Base-by-base conservation (phyloP, 2,113 vertebrate species). In the Clupea harengus region DNA sequence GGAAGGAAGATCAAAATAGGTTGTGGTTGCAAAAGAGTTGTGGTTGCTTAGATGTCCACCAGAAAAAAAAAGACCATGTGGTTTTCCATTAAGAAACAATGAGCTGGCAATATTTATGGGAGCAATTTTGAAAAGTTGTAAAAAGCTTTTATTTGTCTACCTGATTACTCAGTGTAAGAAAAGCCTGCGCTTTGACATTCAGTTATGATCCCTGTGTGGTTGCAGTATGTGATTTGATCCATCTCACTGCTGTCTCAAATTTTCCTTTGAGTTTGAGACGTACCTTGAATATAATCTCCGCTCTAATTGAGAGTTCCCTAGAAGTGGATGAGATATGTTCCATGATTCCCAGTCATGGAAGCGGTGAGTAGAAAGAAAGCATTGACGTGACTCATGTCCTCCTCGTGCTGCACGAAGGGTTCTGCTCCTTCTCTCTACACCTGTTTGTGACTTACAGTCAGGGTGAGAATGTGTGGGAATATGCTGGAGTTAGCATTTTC, bases 1-100 rank as follows among this genome's bases (percentile, higher is more conserved):
- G 72, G 67, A 28, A 22, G 78, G 86, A 82, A 83, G 89, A 89
- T 83, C 25, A 83, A 81, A 83, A 60, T 49, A 83, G 45, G 28
- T 39, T 39, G 39, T 39, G 39, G 39, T 39, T 39, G 39, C 39
- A 39, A n/a, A 18, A 84, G 46, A 87, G 72, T 28, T 46, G 54
- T 81, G 67, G 25, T 78, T 80, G 39, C 85, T 87, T 84, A 54
- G 50, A 78, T 81, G 49, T 22, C 47, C 46, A 39, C 75, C 39
- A 45, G 17, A 25, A 25, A 78, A 75, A 75, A 78, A 78, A 78
- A 13, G 22, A 10, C 39, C 84, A 39, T 84, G 83, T 89, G 86
- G 45, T 86, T 86, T 81, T 8, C 47, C 20, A 20, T 81, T 81
- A 1, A 81, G 67, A 4, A 84, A n/a, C n/a, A 83, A 11, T 28